A percentile compares a stretch with the other conserved stretches of the same genome.
phyloP scores from a whole-genome alignment of 2,797 vertebrate species.

The Acrocephalus scirpaceus region DNA sequence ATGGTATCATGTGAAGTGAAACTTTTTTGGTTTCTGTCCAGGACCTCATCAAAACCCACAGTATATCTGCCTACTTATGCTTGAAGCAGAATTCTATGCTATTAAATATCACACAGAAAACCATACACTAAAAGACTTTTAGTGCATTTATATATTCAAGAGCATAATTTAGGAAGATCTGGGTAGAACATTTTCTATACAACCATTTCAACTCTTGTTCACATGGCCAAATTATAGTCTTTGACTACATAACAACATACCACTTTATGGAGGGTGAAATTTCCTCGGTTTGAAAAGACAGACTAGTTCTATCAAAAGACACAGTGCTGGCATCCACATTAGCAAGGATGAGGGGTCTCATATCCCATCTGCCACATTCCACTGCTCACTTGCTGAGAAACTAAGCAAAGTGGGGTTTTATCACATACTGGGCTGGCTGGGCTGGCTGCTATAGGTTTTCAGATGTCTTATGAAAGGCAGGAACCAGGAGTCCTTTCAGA shows the following conservation, averaged over 20 bases:
- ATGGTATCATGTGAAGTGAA: neutral
- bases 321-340: neutral
- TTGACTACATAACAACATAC: neutral
- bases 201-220: neutral
- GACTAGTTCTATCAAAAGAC: neutral
- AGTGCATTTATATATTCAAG: neutral
- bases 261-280: neutral
- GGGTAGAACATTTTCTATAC: neutral
- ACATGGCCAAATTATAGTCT: neutral
- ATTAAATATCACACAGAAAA: neutral
- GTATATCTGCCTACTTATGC: neutral
- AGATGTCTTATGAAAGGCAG: neutral
- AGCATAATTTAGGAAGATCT: neutral
- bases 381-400: neutral
- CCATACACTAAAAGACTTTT: neutral
- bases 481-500: neutral
- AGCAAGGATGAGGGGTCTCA: neutral
- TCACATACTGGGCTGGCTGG: too few species aligned
- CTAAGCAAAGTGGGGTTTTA: neutral
- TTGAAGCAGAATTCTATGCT: neutral
- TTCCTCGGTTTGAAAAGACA: neutral
- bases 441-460: neutral
- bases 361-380: neutral
- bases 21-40: constrained; percentile 15
- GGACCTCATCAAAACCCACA: constrained; percentile 3